Base-by-base conservation (phyloP, 2,797 vertebrate genomes). In the Lithobates sylvaticus region DNA sequence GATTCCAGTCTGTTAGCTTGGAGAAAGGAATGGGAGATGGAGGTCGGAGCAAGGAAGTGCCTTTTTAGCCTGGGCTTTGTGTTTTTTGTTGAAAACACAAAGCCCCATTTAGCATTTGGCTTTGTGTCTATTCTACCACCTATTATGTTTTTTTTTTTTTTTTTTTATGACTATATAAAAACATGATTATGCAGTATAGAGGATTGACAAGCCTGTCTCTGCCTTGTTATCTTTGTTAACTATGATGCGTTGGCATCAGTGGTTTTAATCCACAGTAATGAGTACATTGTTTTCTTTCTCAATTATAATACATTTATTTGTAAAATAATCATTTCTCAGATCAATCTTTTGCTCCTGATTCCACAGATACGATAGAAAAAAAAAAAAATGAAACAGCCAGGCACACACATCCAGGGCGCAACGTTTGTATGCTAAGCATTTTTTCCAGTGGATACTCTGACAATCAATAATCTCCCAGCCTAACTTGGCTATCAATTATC, bases 401-500 rank as follows among this genome's bases (percentile, higher is more conserved):
- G 94, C 96, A 95, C 94, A 93, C 95, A 93, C 92, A 91, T 94
- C 91, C 88, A 93, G 92, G 91, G 90, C 92, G 90, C 91, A 91
- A 91, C 89, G 91, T 93, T 91, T 92, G 93, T 93, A 94, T 94
- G 92, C 93, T 92, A 90, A 90, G 90, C 90, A 93, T 92, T 94
- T 93, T 91, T 93, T 95, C 94, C 88, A 77, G 88, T 32, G 89
- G 91, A 91, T 92, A 90, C 92, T 90, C 93, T 95, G 95, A 92
- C 94, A 96, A 94, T 97, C 95, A 96, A 92, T 93, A 93, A 94
- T 92, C 93, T 94, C 93, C 90, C 91, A 91, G 91, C 90, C 92
- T 92, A 89, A 94, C 92, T 90, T 89, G 92, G 93, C 94, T 94
- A 96, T 96, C 95, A 96, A 96, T 97, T 96, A 96, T 96, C 92